These are phyloP conservation scores for Apogon hyalosoma DNA, from an alignment of 2,797 vertebrate species.

Conservation along the genomic window DNA sequence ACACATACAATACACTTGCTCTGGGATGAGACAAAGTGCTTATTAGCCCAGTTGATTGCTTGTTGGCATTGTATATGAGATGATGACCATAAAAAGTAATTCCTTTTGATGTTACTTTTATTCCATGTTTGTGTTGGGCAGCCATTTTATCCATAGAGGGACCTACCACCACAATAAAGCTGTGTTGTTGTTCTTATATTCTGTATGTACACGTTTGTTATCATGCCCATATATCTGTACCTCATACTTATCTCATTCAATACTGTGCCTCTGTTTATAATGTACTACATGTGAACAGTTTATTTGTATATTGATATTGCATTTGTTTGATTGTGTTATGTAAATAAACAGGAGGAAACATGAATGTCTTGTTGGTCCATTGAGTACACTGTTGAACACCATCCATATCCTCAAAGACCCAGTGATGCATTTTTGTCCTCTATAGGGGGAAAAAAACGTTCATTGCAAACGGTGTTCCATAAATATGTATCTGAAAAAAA, in stretches of 20 bases:
- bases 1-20: constrained; percentile 30
- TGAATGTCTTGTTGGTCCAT: constrained; percentile 8
- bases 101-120: background rate
- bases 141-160: constrained; percentile 43
- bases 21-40: constrained; percentile 12
- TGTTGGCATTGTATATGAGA: constrained; percentile 40
- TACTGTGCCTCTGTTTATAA: constrained; percentile 68
- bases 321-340: constrained; percentile 66
- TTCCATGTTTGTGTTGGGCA: constrained; percentile 16
- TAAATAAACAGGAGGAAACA: constrained; percentile 77
- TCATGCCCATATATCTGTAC: constrained; percentile 61
- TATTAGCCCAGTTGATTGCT: constrained; percentile 14
- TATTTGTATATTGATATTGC: constrained; percentile 68
- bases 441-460: too few relatives aligned
- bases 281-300: constrained; percentile 62
- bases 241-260: constrained; percentile 64
- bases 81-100: constrained; percentile 17
- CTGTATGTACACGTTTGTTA: constrained; percentile 49
- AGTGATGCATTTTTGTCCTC: too few relatives aligned
- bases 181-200: constrained; percentile 43
- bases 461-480: too few relatives aligned
- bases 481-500: too few relatives aligned
- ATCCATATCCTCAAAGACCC: too few relatives aligned
- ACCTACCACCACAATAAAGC: constrained; percentile 39
- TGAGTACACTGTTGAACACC: background rate